phyloP scores from a whole-genome alignment of 1,140 invertebrate species.

The Diachasma alloeum region DNA sequence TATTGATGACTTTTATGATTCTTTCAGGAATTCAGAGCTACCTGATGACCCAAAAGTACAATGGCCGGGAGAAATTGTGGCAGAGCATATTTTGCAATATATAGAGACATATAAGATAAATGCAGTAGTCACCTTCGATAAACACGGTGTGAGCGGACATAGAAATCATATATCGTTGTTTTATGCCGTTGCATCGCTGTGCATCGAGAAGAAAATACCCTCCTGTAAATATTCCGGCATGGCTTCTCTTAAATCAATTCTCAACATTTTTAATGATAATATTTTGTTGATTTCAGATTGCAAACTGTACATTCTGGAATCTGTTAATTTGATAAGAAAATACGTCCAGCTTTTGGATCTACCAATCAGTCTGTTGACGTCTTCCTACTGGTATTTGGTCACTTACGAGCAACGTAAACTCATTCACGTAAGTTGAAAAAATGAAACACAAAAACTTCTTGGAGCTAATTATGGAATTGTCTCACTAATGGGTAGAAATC shows the following conservation, averaged over 20 bases:
- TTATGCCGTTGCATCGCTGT: constrained; percentile 79
- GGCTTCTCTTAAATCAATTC: constrained; percentile 1
- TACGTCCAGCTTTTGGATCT: constrained; percentile 86
- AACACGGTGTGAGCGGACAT: constrained; percentile 88
- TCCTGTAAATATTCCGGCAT: constrained; percentile 68
- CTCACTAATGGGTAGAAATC: background rate
- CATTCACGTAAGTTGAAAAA: constrained; percentile 53
- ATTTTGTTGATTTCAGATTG: constrained; percentile 70
- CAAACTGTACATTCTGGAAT: constrained; percentile 81
- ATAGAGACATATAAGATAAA: constrained; percentile 80
- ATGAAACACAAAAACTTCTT: background rate
- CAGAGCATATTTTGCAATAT: constrained; percentile 75
- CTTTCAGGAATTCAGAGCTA: constrained; percentile 72
- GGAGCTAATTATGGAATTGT: background rate
- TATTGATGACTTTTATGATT: constrained; percentile 1
- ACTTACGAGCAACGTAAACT: constrained; percentile 56
- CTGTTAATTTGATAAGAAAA: constrained; percentile 86
- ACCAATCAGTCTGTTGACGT: constrained; percentile 78
- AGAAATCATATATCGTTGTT: constrained; percentile 87
- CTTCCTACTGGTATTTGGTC: constrained; percentile 76
- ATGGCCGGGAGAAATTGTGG: constrained; percentile 80
- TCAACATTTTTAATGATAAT: background rate
- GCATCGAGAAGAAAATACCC: constrained; percentile 78
- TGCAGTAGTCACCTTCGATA: constrained; percentile 91
- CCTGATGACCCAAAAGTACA: constrained; percentile 77